phyloP scores from a whole-genome alignment of 1,140 invertebrate genomes.

The Nasonia giraulti region DNA sequence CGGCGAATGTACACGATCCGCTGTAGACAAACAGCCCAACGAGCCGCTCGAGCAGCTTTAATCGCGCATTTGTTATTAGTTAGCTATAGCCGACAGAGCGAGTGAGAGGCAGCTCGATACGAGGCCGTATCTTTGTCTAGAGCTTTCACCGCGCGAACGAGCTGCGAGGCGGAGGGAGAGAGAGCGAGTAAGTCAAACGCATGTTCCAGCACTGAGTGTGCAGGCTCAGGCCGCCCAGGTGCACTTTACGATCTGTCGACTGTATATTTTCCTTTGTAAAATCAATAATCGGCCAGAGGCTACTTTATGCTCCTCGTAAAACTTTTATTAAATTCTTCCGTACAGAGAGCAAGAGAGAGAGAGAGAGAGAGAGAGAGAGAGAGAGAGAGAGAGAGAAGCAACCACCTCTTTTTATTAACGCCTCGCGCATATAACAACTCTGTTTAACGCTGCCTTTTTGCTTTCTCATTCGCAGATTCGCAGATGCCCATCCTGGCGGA shows the following conservation, averaged over 20 bases:
- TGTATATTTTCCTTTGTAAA: slow-evolving; percentile 47
- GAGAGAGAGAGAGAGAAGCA: no score
- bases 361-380: background rate
- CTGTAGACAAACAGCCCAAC: background rate
- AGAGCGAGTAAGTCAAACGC: background rate
- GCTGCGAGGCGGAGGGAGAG: background rate
- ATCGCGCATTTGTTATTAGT: slow-evolving; percentile 25
- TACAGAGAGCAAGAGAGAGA: background rate
- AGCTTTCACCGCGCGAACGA: background rate
- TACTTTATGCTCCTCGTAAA: slow-evolving; percentile 40
- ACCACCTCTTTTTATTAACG: background rate
- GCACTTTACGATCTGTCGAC: slow-evolving; percentile 40
- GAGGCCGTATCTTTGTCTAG: background rate
- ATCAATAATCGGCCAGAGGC: slow-evolving; percentile 44
- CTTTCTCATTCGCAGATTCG: slow-evolving; percentile 73
- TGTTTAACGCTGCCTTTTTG: background rate
- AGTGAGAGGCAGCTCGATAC: background rate
- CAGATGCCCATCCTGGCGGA: slow-evolving; percentile 89
- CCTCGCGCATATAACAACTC: background rate
- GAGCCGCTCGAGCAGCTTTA: slow-evolving; percentile 6
- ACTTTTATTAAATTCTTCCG: slow-evolving; percentile 48
- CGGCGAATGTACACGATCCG: background rate
- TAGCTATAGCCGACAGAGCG: background rate
- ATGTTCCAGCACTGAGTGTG: background rate
- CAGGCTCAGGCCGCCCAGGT: slow-evolving; percentile 15